Evolutionary conservation across 2,888 invertebrate genomes (phyloP).

Genomic region (Spisula solida): DNA sequence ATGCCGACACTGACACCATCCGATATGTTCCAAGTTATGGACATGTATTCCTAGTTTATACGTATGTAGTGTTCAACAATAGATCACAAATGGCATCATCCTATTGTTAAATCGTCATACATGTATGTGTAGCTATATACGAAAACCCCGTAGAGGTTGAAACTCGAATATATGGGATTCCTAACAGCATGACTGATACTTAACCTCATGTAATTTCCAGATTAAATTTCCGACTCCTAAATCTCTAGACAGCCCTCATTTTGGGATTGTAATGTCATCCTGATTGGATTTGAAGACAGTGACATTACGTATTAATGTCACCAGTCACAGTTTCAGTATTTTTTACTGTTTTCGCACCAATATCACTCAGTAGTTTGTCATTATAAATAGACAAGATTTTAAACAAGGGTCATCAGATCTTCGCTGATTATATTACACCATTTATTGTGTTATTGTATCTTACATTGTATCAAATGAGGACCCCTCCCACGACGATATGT

Average conservation of each 20-base stretch:
- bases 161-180: too few relatives aligned
- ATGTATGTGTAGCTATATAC: too few relatives aligned
- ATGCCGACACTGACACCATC: neutral
- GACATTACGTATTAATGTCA: slow-evolving; percentile 17
- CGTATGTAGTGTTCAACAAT: too few relatives aligned
- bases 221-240: neutral
- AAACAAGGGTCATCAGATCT: slow-evolving; percentile 3
- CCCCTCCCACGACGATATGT: slow-evolving; percentile 11
- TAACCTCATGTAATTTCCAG: neutral
- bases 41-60: too few relatives aligned
- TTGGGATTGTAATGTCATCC: neutral
- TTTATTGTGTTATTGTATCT: neutral
- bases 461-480: slow-evolving; percentile 1
- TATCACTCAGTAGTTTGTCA: slow-evolving; percentile 9
- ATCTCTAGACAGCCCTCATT: neutral
- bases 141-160: too few relatives aligned
- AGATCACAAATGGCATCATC: too few relatives aligned
- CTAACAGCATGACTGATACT: too few relatives aligned
- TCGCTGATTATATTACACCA: neutral
- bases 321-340: slow-evolving; percentile 3
- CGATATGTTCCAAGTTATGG: neutral
- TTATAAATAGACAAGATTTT: slow-evolving; percentile 1
- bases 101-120: too few relatives aligned
- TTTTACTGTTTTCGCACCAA: slow-evolving; percentile 7
- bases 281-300: neutral